These are phyloP conservation scores for Pycnonotus jocosus DNA, from an alignment of 2,113 vertebrate species.

Conservation along the genomic window DNA sequence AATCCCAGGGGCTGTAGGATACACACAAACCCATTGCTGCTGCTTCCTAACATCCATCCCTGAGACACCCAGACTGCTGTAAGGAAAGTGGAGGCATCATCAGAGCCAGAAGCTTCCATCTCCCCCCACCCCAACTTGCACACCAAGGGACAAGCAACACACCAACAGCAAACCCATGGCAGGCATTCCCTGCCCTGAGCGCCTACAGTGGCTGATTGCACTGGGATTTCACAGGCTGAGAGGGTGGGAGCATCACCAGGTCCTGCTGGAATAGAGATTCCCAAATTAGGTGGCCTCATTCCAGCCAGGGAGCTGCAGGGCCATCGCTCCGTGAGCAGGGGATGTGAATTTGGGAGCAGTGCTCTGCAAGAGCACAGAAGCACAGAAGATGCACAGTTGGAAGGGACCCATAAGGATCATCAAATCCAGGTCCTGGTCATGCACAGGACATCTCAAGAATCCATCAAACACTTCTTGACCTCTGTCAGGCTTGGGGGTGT, in stretches of 20 bases:
- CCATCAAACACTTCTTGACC: not conserved
- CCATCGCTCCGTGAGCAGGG: fast-evolving
- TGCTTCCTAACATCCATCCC: not conserved
- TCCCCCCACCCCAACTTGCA: fast-evolving
- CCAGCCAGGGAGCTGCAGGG: not conserved
- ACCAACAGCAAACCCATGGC: not conserved
- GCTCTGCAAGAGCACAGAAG: not conserved
- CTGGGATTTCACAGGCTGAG: not conserved
- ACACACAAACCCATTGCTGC: not conserved
- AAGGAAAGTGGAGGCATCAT: fast-evolving
- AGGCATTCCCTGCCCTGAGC: not conserved
- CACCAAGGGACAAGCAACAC: not conserved
- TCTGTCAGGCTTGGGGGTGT: not conserved
- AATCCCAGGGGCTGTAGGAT: not conserved
- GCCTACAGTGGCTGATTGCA: fast-evolving
- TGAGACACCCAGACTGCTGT: fast-evolving
- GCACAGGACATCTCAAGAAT: not conserved
- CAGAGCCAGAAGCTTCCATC: not conserved
- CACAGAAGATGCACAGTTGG: not conserved
- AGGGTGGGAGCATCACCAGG: not conserved
- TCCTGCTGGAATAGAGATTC: not conserved
- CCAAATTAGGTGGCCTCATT: not conserved
- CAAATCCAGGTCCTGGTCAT: not conserved
- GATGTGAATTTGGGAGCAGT: not conserved
- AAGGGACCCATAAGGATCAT: not conserved